Base-by-base conservation (phyloP, 2,888 invertebrate species). In the Cantharis flavilabris region DNA sequence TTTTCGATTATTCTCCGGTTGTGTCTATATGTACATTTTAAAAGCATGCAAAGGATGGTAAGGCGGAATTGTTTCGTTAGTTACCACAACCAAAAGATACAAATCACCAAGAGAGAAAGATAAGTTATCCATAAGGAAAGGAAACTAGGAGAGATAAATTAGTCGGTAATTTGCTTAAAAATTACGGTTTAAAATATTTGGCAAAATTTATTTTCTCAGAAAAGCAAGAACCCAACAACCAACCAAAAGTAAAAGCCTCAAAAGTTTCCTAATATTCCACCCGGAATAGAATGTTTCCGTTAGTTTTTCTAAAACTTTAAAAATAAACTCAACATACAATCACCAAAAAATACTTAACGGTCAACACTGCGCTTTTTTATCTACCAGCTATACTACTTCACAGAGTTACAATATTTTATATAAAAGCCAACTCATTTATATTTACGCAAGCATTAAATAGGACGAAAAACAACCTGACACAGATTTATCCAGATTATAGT, bases 1-100 rank as follows among this genome's bases (percentile, higher is more conserved):
- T 62, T 72, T 69, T 18, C 23, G 18, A 71, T 62, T 16, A 28
- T 73, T 26, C 13, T n/a, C 11, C n/a, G n/a, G 62, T 23, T 62
- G 63, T 71, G 67, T 69, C 72, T 65, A 23, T 23, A 62, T 75
- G 69, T 75, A 72, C 62, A 76, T 63, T 11, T 76, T 70, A 73
- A 13, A 69, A 30, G 70, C 76, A 76, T 76, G 73, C 73, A 70
- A 72, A 67, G 72, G 70, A 70, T 26, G 73, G 76, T 72, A 69
- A 18, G 63, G 10, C 14, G 76, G 76, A 69, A 4, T 14, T 67
- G 71, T 26, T 76, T 23, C 4, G n/a, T 23, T 67, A 23, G 26
- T 20, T 26, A 67, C 65, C 65, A 67, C 65, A 67, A 67, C 65
- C 65, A 23, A 23, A 18, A 65, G 11, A 67, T 23, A 67, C 65